Conservation (phyloP, 2,113 vertebrate genomes). For the Sylvilagus bachmani region DNA sequence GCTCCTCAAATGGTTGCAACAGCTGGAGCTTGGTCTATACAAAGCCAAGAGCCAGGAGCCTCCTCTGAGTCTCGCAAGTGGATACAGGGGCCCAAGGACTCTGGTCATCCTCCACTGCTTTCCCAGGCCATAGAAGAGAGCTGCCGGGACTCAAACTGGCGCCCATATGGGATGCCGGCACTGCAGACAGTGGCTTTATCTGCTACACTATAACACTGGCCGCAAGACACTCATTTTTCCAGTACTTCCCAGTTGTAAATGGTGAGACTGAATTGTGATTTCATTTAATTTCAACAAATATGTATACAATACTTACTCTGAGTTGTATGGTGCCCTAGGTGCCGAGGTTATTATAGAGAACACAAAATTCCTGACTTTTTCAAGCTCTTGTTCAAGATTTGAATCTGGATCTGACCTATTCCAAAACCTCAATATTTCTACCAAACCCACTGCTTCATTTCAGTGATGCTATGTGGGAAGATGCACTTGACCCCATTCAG, state of each 20-base stretch:
- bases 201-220: too few species aligned
- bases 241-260: background rate
- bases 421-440: background rate
- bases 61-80: too few species aligned
- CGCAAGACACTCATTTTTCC: background rate
- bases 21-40: too few species aligned
- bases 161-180: too few species aligned
- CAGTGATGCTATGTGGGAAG: background rate
- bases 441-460: background rate
- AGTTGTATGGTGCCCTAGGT: background rate
- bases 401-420: background rate
- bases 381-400: background rate
- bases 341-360: background rate
- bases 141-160: too few species aligned
- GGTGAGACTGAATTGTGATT: background rate
- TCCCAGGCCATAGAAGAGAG: too few species aligned
- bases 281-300: background rate
- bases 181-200: too few species aligned
- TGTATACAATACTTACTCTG: background rate
- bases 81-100: too few species aligned
- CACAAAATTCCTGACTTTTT: background rate
- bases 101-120: too few species aligned
- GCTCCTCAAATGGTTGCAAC: too few species aligned
- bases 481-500: constrained; percentile 32
- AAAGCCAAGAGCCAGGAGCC: too few species aligned